These are phyloP conservation scores for Argynnis bischoffii DNA, from an alignment of 2,888 invertebrate genomes.

Conservation along the genomic window DNA sequence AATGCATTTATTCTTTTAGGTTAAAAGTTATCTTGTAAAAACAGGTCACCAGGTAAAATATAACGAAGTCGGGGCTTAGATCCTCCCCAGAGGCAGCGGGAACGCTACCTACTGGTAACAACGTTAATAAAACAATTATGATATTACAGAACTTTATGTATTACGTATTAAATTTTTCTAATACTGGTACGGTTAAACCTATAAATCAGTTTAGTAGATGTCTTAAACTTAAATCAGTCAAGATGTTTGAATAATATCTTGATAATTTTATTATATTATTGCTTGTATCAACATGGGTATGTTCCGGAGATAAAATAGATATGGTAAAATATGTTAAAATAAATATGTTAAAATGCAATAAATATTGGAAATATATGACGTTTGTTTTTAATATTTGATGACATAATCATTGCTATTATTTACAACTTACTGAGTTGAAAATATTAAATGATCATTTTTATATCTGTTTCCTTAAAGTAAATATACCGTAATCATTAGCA, in stretches of 20 bases:
- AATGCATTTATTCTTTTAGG: constrained; percentile 29
- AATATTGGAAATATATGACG: too few relatives aligned
- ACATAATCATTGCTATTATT: neutral
- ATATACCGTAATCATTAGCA: constrained; percentile 25
- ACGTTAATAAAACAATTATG: constrained; percentile 41
- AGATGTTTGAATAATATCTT: too few relatives aligned
- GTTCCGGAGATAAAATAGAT: too few relatives aligned
- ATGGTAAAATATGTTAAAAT: too few relatives aligned
- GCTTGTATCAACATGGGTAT: too few relatives aligned
- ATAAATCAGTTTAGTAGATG: too few relatives aligned
- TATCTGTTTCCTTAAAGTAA: neutral
- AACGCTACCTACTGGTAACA: constrained; percentile 37
- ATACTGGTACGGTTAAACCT: constrained; percentile 19
- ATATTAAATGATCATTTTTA: neutral
- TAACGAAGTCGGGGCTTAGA: constrained; percentile 38
- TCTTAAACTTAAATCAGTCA: too few relatives aligned
- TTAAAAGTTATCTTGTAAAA: constrained; percentile 38
- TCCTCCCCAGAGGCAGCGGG: constrained; percentile 30
- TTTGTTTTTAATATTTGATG: too few relatives aligned
- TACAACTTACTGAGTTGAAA: neutral
- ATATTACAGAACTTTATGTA: constrained; percentile 30
- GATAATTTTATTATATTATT: too few relatives aligned
- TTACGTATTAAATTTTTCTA: constrained; percentile 37
- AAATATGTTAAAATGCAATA: too few relatives aligned
- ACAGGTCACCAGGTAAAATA: constrained; percentile 40